Percentiles rank a stretch among this genome's conserved stretches.
Evolutionary conservation across 2,888 invertebrate genomes (phyloP).

Genomic region (Oxystoma pomonae): DNA sequence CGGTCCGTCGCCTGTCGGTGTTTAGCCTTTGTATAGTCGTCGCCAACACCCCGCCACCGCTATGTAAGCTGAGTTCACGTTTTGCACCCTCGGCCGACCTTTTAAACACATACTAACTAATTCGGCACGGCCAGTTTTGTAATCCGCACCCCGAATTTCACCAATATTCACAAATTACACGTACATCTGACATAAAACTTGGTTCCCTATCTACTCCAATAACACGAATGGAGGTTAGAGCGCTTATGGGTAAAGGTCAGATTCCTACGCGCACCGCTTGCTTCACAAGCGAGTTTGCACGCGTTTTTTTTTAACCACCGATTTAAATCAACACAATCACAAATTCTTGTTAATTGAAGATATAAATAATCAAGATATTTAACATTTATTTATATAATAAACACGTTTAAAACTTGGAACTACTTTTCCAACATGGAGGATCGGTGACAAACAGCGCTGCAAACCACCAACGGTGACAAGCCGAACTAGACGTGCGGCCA

Average conservation of each 20-base stretch:
- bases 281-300: constrained; percentile 17
- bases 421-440: constrained; percentile 38
- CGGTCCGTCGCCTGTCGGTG: constrained; percentile 29
- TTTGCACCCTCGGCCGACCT: constrained; percentile 32
- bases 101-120: constrained; percentile 50
- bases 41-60: constrained; percentile 58
- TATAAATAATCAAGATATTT: constrained; percentile 2
- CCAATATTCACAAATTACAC: constrained; percentile 49
- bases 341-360: neutral
- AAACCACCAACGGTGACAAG: neutral
- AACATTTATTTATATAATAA: constrained; percentile 15
- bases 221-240: constrained; percentile 74
- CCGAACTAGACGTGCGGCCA: neutral
- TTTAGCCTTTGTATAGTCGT: constrained; percentile 58
- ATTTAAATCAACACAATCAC: neutral
- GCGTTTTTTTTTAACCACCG: neutral
- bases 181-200: constrained; percentile 70
- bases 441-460: neutral
- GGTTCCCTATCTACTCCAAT: constrained; percentile 72
- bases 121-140: constrained; percentile 43
- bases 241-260: constrained; percentile 72
- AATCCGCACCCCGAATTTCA: constrained; percentile 46
- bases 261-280: constrained; percentile 55
- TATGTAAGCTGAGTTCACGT: neutral
- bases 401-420: constrained; percentile 32